phyloP scores from a whole-genome alignment of 2,113 vertebrate genomes.

The Drymodes brunneopygia region DNA sequence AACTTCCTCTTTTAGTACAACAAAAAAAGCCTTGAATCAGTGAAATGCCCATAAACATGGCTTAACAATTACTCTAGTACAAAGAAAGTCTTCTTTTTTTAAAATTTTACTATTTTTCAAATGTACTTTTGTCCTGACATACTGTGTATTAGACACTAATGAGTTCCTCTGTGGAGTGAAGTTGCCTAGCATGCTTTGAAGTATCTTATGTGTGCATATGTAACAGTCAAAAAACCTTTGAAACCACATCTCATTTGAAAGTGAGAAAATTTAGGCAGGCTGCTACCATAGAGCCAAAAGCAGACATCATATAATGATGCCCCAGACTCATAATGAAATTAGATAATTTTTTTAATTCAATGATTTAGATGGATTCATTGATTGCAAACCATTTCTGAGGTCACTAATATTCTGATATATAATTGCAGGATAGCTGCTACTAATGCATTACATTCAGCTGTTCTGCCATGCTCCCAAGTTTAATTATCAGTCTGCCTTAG shows the following conservation, averaged over 20 bases:
- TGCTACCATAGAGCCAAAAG: neutral
- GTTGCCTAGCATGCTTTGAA: neutral
- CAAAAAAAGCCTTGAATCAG: neutral
- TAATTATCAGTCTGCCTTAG: slow-evolving; percentile 55
- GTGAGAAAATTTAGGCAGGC: neutral
- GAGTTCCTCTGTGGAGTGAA: neutral
- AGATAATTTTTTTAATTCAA: neutral
- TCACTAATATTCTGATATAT: slow-evolving; percentile 26
- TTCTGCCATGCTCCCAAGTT: slow-evolving; percentile 41
- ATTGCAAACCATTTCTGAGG: slow-evolving; percentile 29
- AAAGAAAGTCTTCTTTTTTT: neutral
- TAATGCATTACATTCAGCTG: slow-evolving; percentile 57
- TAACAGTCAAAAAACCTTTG: neutral
- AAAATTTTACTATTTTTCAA: neutral
- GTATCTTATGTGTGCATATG: neutral
- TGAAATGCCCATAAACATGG: neutral
- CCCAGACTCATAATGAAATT: neutral
- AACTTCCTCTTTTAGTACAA: neutral
- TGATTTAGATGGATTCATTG: slow-evolving; percentile 13
- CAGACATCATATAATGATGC: neutral
- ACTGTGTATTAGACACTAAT: neutral
- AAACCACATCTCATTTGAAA: neutral
- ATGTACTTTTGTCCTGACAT: neutral
- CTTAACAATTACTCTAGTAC: neutral
- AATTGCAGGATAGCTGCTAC: slow-evolving; percentile 51